Conservation (phyloP, 2,113 vertebrate species). For the Calidris pygmaea region DNA sequence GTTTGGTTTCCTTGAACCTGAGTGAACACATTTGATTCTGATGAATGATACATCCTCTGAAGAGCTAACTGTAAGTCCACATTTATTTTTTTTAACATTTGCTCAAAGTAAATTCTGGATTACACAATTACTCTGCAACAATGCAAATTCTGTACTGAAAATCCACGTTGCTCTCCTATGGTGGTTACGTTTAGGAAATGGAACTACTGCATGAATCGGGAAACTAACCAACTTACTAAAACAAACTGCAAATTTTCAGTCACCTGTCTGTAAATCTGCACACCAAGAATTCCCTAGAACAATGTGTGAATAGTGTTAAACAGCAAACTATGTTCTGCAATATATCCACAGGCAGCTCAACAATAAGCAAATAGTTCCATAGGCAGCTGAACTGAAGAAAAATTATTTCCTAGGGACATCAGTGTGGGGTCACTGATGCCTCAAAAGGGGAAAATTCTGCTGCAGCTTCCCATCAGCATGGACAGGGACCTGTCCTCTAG, state of each 20-base stretch:
- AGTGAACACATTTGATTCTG: neutral
- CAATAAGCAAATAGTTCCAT: neutral
- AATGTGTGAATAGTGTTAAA: neutral
- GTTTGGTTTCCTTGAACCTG: neutral
- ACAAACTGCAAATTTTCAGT: neutral
- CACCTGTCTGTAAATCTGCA: neutral
- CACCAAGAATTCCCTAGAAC: neutral
- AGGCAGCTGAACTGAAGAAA: neutral
- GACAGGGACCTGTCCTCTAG: neutral
- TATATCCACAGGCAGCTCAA: neutral
- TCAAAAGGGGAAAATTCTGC: neutral
- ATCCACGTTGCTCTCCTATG: neutral
- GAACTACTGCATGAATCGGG: neutral
- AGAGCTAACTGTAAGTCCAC: neutral
- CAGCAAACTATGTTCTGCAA: neutral
- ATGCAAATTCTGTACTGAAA: neutral
- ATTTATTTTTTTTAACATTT: slow-evolving; percentile 3
- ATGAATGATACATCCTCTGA: neutral
- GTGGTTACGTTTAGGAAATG: neutral
- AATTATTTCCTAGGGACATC: neutral
- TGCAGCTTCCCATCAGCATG: neutral
- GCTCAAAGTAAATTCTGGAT: neutral
- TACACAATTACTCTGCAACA: neutral
- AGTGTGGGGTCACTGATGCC: neutral
- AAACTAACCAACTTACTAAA: neutral